These are phyloP conservation scores for Caenorhabditis sinica DNA, from an alignment of 2,888 invertebrate genomes.

Conservation along the genomic window DNA sequence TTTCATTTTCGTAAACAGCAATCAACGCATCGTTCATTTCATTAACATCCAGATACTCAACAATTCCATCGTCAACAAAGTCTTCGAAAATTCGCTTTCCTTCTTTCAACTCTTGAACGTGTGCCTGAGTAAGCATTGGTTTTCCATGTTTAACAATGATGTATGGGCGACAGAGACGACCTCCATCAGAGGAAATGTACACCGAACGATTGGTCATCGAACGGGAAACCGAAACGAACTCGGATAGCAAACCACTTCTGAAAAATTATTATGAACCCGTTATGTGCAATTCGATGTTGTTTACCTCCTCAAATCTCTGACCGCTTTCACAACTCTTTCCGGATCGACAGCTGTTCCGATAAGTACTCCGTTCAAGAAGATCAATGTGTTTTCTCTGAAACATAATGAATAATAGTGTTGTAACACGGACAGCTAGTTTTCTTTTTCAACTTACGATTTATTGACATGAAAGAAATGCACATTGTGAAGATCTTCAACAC, in stretches of 20 bases:
- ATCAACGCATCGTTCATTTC: conserved; percentile 98
- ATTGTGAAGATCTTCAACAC: conserved; percentile 93
- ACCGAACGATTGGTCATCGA: conserved; percentile 91
- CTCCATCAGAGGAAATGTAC: conserved; percentile 97
- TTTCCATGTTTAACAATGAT: conserved; percentile 92
- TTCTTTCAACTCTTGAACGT: conserved; percentile 86
- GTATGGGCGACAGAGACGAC: conserved; percentile 95
- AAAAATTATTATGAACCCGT: neutral
- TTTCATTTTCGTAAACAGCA: conserved; percentile 91
- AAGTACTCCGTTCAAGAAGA: conserved; percentile 93
- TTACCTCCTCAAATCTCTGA: conserved; percentile 89
- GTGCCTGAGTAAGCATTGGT: conserved; percentile 89
- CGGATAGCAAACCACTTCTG: conserved; percentile 90
- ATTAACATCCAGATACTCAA: conserved; percentile 98
- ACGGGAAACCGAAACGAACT: conserved; percentile 93
- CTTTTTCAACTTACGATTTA: conserved; percentile 71
- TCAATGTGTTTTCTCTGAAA: conserved; percentile 86
- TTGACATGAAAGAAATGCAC: conserved; percentile 85
- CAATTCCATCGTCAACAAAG: conserved; percentile 93
- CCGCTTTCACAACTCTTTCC: conserved; percentile 89
- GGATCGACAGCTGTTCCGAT: conserved; percentile 92
- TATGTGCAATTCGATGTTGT: neutral
- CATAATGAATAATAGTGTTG: neutral
- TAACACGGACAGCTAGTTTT: neutral
- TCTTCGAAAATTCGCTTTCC: conserved; percentile 88